Conservation (phyloP, 2,888 invertebrate species). For the Chorisops tibialis region DNA sequence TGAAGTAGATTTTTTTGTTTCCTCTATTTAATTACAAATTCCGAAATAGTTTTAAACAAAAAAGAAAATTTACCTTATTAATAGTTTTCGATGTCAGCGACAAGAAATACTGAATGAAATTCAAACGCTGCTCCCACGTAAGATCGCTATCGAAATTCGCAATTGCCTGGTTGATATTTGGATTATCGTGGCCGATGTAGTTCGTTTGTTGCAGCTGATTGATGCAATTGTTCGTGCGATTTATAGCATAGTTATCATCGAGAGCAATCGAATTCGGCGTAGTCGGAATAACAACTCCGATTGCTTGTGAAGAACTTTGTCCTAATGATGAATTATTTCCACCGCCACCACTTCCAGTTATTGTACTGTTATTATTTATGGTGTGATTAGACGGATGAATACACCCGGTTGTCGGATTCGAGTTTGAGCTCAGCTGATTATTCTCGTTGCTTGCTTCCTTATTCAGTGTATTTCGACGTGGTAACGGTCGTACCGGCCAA, state of each 20-base stretch:
- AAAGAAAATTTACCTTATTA: constrained; percentile 17
- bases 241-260: constrained; percentile 22
- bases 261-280: constrained; percentile 38
- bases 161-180: constrained; percentile 4
- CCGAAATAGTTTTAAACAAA: constrained; percentile 6
- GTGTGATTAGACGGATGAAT: constrained; percentile 27
- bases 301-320: constrained; percentile 34
- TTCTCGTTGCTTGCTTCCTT: constrained; percentile 27
- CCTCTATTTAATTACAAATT: not conserved
- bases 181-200: constrained; percentile 19
- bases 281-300: constrained; percentile 48
- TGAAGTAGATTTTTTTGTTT: not conserved
- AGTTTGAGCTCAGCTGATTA: not conserved
- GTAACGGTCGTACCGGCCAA: constrained; percentile 50
- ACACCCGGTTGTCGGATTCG: constrained; percentile 32
- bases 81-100: constrained; percentile 33
- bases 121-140: constrained; percentile 33
- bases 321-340: constrained; percentile 21
- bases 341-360: constrained; percentile 26
- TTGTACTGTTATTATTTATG: constrained; percentile 25
- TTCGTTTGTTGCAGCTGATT: constrained; percentile 31
- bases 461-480: constrained; percentile 37
- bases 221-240: constrained; percentile 36
- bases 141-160: constrained; percentile 27
- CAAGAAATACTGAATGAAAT: constrained; percentile 36